Base-by-base conservation (phyloP, 2,797 vertebrate species). In the Parauchenoglanis ngamensis region DNA sequence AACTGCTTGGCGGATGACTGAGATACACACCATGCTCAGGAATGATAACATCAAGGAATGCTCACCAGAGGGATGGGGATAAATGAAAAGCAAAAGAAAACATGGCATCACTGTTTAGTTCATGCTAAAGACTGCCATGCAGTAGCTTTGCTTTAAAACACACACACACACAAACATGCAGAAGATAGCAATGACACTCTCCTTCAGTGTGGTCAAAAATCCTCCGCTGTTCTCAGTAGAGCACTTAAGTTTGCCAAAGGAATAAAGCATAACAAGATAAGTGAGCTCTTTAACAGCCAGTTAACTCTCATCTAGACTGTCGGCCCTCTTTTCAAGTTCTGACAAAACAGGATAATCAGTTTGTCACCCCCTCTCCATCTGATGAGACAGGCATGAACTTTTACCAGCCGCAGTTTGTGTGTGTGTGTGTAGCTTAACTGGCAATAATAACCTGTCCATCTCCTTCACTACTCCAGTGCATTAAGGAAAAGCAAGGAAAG, bases 31-130 rank as follows among this genome's bases (percentile, higher is more conserved):
- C 65, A 4, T 83, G 86, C 84, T 88, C 78, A 85, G 89, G 87
- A 91, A 89, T 90, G 86, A 90, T 83, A 90, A 90, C 89, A 90
- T 81, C 75, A 89, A 87, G 72, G 54, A 89, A 88, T 80, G 76
- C 75, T 88, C 88, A 88, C 80, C 81, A 85, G 57, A 81, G 35
- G 12, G 11, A 80, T 44, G 28, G 31, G 78, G 57, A 28, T 57
- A n/a, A 79, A 85, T 54, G 54, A 52, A 84, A 73, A 57, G 73
- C 35, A 79, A 87, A 87, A 77, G 73, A 82, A 84, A 76, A 63
- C 87, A 85, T 87, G 46, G 63, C 79, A 85, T 40, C 52, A 25
- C 59, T 76, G 63, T 78, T 89, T 77, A 46, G 63, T 84, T 67
- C 57, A 40, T 35, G 57, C 75, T 87, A 85, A 85, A 81, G 57